Evolutionary conservation across 2,113 vertebrate genomes (phyloP).

Genomic region (Cricetomys ansorgei): DNA sequence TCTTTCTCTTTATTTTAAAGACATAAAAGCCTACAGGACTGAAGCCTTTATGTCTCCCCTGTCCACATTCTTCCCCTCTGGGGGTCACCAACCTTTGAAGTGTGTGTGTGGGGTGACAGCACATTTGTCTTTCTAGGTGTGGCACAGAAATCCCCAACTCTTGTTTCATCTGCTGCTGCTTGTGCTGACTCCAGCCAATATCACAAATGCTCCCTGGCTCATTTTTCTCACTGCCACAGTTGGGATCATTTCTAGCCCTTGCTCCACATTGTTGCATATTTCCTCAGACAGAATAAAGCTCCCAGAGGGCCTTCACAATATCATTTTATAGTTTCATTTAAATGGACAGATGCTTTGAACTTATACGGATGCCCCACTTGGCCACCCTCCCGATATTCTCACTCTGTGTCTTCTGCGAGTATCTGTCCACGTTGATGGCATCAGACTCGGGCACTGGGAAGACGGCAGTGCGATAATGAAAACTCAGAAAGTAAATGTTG

Average conservation of each 20-base stretch:
- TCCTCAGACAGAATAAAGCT: conserved; percentile 29
- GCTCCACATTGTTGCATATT: neutral
- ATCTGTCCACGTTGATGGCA: neutral
- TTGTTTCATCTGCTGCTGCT: neutral
- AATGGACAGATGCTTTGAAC: neutral
- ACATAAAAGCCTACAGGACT: neutral
- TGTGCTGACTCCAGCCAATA: neutral
- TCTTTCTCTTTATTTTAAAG: conserved; percentile 17
- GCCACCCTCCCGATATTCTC: neutral
- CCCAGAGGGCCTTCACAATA: neutral
- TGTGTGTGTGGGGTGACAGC: neutral
- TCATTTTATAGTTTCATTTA: neutral
- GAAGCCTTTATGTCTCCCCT: neutral
- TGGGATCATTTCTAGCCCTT: neutral
- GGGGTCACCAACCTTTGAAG: neutral
- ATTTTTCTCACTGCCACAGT: conserved; percentile 7
- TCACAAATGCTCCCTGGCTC: neutral
- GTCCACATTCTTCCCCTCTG: fast-evolving
- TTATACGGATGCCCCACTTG: neutral
- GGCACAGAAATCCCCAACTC: neutral
- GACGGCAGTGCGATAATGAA: neutral
- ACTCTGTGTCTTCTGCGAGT: neutral
- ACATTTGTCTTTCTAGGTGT: neutral
- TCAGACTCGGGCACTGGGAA: neutral
- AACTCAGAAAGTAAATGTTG: neutral